Evolutionary conservation across 2,888 invertebrate species (phyloP), one percentile per base, ranked within the genome.

Genomic region (Eupithecia inturbata): DNA sequence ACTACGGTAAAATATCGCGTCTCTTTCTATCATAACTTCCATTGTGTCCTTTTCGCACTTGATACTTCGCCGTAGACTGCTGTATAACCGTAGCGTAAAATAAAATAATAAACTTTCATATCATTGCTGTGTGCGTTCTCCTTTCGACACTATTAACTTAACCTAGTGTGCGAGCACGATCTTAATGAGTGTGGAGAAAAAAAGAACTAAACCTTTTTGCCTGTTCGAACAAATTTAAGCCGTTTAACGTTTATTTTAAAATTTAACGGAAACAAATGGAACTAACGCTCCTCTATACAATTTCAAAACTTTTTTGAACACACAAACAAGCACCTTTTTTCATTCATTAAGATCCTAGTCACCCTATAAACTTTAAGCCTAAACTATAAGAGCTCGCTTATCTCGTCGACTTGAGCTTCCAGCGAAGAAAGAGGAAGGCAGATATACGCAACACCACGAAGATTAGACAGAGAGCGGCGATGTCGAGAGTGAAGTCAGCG

Each of bases 381-480:
- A 69, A 26, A 31, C 36, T 5, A 71, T 75, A 82, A 74, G 74
- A 62, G 69, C 14, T 31, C 22, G 79, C 84, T 95, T 97, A 97
- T 95, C 97, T 96, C 73, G 96, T 96, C 75, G 97, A 96, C 88
- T 97, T 97, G 74, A 98, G 95, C 86, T 98, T 98, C 97, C 97
- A 98, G 81, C 97, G 96, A 62, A 98, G 95, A 95, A 98, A 98
- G 73, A 98, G 92, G 94, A 97, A 98, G 12, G 98, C 98, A 7
- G 97, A 96, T 79, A 98, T 95, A 89, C 98, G 96, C 16, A 98
- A 95, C 6, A 97, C 95, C 68, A 98, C 91, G 92, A 98, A 98
- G 81, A 98, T 98, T 71, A 96, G 95, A 78, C 97, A 92, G 10
- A 98, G 95, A 1, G 98, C 98, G 16, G 97, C 95, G 84, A 98